Percentiles rank a stretch among this genome's conserved stretches.
These are phyloP conservation scores for Neomicropteryx cornuta DNA, from an alignment of 1,140 invertebrate species.

Conservation along the genomic window DNA sequence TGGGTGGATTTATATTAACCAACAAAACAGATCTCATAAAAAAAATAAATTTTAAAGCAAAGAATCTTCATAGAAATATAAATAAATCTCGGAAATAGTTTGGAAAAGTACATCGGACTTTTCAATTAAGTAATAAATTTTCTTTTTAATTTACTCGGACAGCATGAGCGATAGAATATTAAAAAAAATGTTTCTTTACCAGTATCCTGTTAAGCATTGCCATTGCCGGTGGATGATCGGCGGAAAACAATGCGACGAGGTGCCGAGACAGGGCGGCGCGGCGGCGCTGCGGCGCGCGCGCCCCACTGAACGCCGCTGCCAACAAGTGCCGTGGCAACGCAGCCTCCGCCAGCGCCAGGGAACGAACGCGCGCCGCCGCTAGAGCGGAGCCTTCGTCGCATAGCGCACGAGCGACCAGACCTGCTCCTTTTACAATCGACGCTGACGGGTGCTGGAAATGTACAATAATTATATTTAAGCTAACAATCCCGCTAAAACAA, in stretches of 20 bases:
- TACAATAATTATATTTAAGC: not conserved
- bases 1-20: no score
- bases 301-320: constrained; percentile 67
- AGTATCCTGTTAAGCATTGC: constrained; percentile 80
- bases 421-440: constrained; percentile 96
- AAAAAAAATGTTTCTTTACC: constrained; percentile 51
- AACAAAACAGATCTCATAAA: no score
- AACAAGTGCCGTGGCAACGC: constrained; percentile 89
- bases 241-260: constrained; percentile 95
- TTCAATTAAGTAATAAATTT: no score
- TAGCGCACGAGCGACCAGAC: constrained; percentile 91
- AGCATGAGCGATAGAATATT: no score
- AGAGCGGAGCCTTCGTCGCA: constrained; percentile 93
- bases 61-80: no score
- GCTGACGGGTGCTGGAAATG: constrained; percentile 77
- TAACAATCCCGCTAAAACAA: not conserved
- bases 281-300: constrained; percentile 58
- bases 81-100: no score
- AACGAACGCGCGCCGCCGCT: constrained; percentile 90
- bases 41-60: no score
- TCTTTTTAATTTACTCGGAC: no score
- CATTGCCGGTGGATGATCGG: constrained; percentile 86
- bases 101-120: no score
- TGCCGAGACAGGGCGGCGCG: constrained; percentile 92
- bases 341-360: constrained; percentile 92